Conservation (phyloP, 2,797 vertebrate genomes). For the Coendou prehensilis region DNA sequence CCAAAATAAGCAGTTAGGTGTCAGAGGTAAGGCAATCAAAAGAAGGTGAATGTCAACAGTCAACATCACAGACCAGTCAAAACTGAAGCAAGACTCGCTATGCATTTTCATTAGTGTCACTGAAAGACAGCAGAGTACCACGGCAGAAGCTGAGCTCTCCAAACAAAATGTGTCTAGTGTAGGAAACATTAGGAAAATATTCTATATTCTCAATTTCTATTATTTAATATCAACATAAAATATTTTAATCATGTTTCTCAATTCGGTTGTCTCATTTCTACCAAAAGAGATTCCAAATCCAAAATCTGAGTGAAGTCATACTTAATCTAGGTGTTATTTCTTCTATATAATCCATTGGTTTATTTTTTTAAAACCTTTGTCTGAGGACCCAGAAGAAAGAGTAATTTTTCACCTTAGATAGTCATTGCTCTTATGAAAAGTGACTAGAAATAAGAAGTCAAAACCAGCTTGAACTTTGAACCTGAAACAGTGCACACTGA, state of each 20-base stretch:
- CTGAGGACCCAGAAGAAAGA: background rate
- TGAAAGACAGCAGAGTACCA: background rate
- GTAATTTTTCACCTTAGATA: background rate
- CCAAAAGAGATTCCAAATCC: background rate
- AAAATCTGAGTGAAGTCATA: conserved; percentile 31
- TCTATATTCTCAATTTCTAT: background rate
- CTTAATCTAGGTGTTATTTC: background rate
- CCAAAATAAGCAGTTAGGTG: background rate
- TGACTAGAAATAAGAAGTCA: conserved; percentile 15
- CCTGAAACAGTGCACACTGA: background rate
- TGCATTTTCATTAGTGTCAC: background rate
- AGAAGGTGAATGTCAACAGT: background rate
- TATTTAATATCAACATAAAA: conserved; percentile 52
- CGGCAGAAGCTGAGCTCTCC: background rate
- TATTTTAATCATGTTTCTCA: background rate
- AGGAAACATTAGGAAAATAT: background rate
- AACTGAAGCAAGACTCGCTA: background rate
- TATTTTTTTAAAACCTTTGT: background rate
- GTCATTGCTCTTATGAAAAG: background rate
- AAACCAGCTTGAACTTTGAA: background rate
- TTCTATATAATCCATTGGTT: background rate
- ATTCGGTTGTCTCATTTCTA: background rate
- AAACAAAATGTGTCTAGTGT: background rate
- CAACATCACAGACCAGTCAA: background rate
- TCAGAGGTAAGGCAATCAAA: background rate